Evolutionary conservation across 2,113 vertebrate genomes (phyloP), one percentile per base, ranked within the genome.

Genomic region (Lepus europaeus): DNA sequence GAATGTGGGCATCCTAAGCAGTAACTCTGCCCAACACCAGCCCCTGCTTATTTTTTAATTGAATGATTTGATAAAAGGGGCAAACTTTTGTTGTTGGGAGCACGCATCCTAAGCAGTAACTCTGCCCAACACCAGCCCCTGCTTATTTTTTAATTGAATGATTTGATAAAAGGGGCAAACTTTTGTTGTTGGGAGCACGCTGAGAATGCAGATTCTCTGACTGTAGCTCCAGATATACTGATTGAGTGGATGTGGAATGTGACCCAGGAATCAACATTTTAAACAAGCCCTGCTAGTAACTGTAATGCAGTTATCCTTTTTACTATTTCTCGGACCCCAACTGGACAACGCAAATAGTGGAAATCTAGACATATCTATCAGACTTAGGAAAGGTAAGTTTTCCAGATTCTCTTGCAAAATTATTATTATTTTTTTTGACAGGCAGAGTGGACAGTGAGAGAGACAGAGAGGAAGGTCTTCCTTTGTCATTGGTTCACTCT

Each of bases 361-460:
- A 78, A 74, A 76, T 90, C 29, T 86, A 74, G 39, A 22, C 33
- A 14, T 82, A 64, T 27, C 39, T 70, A 49, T 11, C n/a, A 76
- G n/a, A 80, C 3, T 90, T 80, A 49, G 0, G 17, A 66, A 93
- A 73, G 69, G 14, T 53, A 86, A 51, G 56, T 6, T 91, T 82
- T 64, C 56, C 39, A 70, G 80, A 31, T 74, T 90, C 25, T 93
- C 64, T 90, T 85, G 69, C 22, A 96, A 89, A 81, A 86, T 93
- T 72, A 85, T 76, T 36, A 36, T 36, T 36, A 36, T 36, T 36
- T 36, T 36, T 36, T 36, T 33, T 33, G 33, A 33, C 33, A 33
- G 33, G 33, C 33, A 33, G 33, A 33, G 33, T 33, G 33, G 33
- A 33, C 33, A 33, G 33, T 33, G 33, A 33, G 33, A 33, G 33